Evolutionary conservation across 2,888 invertebrate species (phyloP).

Genomic region (Ichneumoninae sp.): DNA sequence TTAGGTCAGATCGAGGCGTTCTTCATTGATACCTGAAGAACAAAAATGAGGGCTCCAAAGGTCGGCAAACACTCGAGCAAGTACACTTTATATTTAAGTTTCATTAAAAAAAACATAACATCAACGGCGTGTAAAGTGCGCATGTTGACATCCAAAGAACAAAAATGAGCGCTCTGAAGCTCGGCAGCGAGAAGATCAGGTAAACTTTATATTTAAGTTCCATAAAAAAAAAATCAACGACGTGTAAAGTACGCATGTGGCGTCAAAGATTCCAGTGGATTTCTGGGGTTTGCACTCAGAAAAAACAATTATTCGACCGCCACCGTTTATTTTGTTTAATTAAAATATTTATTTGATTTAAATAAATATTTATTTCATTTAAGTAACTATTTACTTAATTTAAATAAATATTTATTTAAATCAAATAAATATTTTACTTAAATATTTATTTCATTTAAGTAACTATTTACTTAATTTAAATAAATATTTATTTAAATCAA

Average conservation of each 20-base stretch:
- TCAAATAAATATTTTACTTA: too few species aligned
- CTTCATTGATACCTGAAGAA: not conserved
- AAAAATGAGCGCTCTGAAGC: not conserved
- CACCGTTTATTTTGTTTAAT: too few species aligned
- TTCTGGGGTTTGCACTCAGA: conserved; percentile 62
- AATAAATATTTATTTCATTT: too few species aligned
- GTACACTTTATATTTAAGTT: not conserved
- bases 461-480: too few species aligned
- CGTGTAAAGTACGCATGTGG: conserved; percentile 30
- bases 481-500: too few species aligned
- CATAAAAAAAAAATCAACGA: not conserved
- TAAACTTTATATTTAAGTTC: not conserved
- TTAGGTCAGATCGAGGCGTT: conserved; percentile 43
- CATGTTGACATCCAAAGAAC: not conserved
- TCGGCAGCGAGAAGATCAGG: not conserved
- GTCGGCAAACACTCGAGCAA: not conserved
- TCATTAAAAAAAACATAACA: not conserved
- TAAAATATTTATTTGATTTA: too few species aligned
- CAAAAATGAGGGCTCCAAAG: not conserved
- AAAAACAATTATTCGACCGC: too few species aligned
- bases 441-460: too few species aligned
- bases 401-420: too few species aligned
- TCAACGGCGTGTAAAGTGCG: conserved; percentile 16
- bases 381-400: too few species aligned
- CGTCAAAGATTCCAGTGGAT: conserved; percentile 45